Base-by-base conservation (phyloP, 1,140 invertebrate genomes). In the Temnothorax nylanderi region DNA sequence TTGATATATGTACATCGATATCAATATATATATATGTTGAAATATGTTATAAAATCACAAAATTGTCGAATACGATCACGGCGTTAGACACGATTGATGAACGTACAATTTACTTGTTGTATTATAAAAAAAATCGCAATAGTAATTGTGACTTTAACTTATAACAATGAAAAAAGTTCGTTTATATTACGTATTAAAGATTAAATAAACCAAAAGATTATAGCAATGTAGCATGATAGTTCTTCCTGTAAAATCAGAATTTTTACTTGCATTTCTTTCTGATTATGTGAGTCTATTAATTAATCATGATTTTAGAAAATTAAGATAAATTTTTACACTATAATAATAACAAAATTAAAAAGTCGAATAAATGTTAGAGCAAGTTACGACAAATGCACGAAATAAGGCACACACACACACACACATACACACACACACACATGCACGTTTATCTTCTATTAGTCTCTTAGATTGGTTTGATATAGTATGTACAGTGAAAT, bases 351-450 rank as follows among this genome's bases (percentile, higher is more conserved):
- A 41, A 13, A 62, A 34, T n/a, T 34, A 77, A 47, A 77, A 62
- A 8, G 3, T 26, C 10, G n/a, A 21, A 21, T 26, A 26, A 13
- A 62, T 47, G 18, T 16, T 32, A 16, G 7, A 75, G 10, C 32
- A 13, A 76, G 74, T 60, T 26, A 13, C 37, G 13, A 58, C n/a
- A 77, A 47, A n/a, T 77, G 75, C 26, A 77, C 34, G 18, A 78
- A 58, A 34, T 44, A 49, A 78, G n/a, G 13, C 37, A n/a, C n/a
- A n/a, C n/a, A n/a, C n/a, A n/a, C n/a, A n/a, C n/a, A n/a, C n/a
- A n/a, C n/a, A n/a, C n/a, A n/a, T n/a, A n/a, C n/a, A n/a, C n/a
- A n/a, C n/a, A n/a, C n/a, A n/a, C n/a, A n/a, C n/a, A n/a, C n/a
- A 18, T 26, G 37, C 37, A 47, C 3, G 10, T 16, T 49, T 65